Percentiles rank a stretch among this genome's conserved stretches.
Conservation (phyloP, 2,113 vertebrate genomes). For the Pangasianodon hypophthalmus region DNA sequence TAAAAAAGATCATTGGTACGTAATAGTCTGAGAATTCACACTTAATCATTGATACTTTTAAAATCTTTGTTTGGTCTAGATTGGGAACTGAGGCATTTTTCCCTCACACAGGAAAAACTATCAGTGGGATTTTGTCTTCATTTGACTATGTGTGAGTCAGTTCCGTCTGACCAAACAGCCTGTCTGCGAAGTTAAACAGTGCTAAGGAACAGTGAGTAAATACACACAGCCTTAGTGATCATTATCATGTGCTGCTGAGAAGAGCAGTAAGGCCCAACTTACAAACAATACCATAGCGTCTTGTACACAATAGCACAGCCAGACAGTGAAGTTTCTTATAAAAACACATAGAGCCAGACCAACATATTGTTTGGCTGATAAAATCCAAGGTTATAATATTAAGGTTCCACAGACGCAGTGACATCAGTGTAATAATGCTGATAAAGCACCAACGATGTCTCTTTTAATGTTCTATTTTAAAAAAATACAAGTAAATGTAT, state of each 20-base stretch:
- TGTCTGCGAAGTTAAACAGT: constrained; percentile 37
- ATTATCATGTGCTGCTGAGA: constrained; percentile 23
- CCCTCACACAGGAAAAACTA: constrained; percentile 40
- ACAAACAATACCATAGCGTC: neutral
- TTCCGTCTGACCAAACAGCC: constrained; percentile 31
- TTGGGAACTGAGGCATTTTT: neutral
- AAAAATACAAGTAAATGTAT: neutral
- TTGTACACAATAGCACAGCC: neutral
- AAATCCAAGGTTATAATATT: neutral
- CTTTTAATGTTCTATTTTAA: too few species aligned
- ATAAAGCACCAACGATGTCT: neutral
- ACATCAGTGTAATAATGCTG: neutral
- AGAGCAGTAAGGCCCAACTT: neutral
- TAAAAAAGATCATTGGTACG: neutral
- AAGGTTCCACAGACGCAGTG: neutral
- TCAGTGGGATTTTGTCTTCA: neutral
- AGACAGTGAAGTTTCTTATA: neutral
- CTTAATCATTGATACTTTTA: neutral
- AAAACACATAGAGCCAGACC: neutral
- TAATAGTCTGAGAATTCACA: neutral
- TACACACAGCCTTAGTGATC: constrained; percentile 26
- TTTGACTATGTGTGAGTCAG: constrained; percentile 10
- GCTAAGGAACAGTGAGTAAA: constrained; percentile 25
- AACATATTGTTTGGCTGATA: neutral
- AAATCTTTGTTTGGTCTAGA: constrained; percentile 21